Percentiles rank a stretch among this genome's conserved stretches.
phyloP scores from a whole-genome alignment of 1,140 invertebrate species.

The Drosophila novamexicana region DNA sequence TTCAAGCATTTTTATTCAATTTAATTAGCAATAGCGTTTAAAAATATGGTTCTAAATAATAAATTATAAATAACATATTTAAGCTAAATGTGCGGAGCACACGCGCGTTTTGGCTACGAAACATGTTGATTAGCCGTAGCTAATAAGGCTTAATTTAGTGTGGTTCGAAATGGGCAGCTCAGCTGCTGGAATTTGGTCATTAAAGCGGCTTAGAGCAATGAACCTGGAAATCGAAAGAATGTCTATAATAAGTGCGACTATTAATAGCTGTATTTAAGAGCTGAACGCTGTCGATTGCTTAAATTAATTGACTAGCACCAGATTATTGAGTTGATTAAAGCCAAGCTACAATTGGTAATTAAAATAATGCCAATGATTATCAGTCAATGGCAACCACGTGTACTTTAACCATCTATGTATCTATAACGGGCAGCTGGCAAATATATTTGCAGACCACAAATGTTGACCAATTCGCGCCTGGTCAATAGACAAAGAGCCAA shows the following conservation, averaged over 20 bases:
- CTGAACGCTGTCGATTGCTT: constrained; percentile 9
- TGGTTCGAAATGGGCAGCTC: constrained; percentile 39
- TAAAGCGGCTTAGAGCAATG: constrained; percentile 42
- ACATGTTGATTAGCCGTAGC: constrained; percentile 37
- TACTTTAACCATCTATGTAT: neutral
- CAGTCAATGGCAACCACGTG: constrained; percentile 3
- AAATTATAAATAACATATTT: constrained; percentile 2
- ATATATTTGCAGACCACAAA: constrained; percentile 19
- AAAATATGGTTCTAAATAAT: neutral
- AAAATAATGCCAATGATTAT: constrained; percentile 27
- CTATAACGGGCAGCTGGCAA: neutral
- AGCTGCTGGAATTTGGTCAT: constrained; percentile 14
- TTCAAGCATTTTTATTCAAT: neutral
- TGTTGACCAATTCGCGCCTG: constrained; percentile 14
- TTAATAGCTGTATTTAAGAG: constrained; percentile 26
- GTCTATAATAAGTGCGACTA: constrained; percentile 11
- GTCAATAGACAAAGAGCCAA: constrained; percentile 9
- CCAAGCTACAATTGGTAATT: constrained; percentile 34
- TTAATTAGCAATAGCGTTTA: constrained; percentile 2
- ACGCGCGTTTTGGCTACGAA: neutral
- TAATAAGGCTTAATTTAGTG: constrained; percentile 52
- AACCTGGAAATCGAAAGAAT: constrained; percentile 46
- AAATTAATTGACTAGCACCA: constrained; percentile 26
- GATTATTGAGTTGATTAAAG: constrained; percentile 21
- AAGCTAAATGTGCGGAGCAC: constrained; percentile 4